Percentiles rank a stretch among this genome's conserved stretches.
phyloP scores from a whole-genome alignment of 2,888 invertebrate genomes.

The Leucophenga montana region DNA sequence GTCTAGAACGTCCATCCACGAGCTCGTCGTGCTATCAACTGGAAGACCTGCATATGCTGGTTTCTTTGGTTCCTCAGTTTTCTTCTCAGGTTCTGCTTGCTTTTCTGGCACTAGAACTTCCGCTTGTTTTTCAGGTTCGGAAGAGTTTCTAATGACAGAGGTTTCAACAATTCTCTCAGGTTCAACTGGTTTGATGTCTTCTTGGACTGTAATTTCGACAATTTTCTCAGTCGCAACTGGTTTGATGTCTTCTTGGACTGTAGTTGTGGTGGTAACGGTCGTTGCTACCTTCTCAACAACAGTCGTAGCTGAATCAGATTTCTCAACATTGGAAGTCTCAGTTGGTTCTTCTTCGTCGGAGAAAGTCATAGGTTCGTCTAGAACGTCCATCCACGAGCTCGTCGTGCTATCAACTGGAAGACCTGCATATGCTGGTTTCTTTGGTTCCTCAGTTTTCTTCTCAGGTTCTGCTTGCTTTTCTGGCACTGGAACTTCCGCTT shows the following conservation, averaged over 20 bases:
- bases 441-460: conserved; percentile 31
- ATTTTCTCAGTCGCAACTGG: too few relatives aligned
- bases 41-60: too few relatives aligned
- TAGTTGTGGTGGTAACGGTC: conserved; percentile 32
- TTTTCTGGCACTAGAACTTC: too few relatives aligned
- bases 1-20: conserved; percentile 66
- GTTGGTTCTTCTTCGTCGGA: conserved; percentile 50
- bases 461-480: neutral
- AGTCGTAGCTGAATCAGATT: conserved; percentile 32
- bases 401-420: conserved; percentile 44
- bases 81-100: too few relatives aligned
- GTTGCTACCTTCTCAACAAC: conserved; percentile 10
- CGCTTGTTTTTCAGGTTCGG: too few relatives aligned
- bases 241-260: conserved; percentile 14
- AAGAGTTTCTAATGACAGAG: too few relatives aligned
- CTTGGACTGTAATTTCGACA: too few relatives aligned
- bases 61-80: too few relatives aligned
- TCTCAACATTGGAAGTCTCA: conserved; percentile 39
- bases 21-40: conserved; percentile 50
- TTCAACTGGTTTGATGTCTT: too few relatives aligned
- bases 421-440: conserved; percentile 52
- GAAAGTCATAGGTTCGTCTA: conserved; percentile 49
- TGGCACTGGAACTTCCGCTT: too few relatives aligned
- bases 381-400: conserved; percentile 55
- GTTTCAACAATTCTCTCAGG: too few relatives aligned